Conservation (phyloP, 30 jellyfish, hydroid and myxozoan genomes). For the Pseudorhiza aurosa region DNA sequence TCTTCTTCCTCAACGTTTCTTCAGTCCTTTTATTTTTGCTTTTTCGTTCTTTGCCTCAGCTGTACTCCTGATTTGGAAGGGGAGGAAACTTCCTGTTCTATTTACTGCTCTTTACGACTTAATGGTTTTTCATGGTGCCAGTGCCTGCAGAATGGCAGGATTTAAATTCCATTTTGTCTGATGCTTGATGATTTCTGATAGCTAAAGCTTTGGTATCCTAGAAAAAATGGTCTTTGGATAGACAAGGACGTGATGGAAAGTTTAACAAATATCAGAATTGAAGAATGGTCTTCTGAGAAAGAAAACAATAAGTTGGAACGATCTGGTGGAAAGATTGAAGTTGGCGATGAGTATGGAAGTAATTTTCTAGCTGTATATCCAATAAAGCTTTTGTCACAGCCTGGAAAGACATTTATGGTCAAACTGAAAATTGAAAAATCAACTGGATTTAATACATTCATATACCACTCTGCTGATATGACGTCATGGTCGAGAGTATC, state of each 20-base stretch:
- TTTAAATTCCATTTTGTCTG: no score
- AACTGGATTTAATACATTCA: constrained; percentile 23
- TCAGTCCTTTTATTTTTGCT: no score
- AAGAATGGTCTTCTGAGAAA: constrained; percentile 50
- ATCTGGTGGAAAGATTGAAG: constrained; percentile 44
- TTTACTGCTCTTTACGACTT: no score
- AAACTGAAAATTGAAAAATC: constrained; percentile 72
- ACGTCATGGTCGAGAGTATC: constrained; percentile 67
- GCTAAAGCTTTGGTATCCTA: background rate
- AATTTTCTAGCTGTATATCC: constrained; percentile 78
- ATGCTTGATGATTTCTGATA: no score
- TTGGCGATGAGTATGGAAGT: constrained; percentile 77
- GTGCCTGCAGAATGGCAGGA: no score
- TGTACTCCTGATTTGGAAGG: no score
- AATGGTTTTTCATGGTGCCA: no score
- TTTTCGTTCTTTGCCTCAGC: no score
- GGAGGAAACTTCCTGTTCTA: no score
- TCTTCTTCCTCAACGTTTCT: no score
- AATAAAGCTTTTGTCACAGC: constrained; percentile 39
- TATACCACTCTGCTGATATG: constrained; percentile 80
- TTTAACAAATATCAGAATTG: constrained; percentile 14
- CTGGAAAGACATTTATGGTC: constrained; percentile 68
- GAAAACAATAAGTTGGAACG: constrained; percentile 18
- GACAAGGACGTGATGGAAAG: constrained; percentile 54
- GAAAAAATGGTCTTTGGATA: constrained; percentile 63